Evolutionary conservation across 2,888 invertebrate species (phyloP), one percentile per base, ranked within the genome.

Genomic region (Acleris cristana): DNA sequence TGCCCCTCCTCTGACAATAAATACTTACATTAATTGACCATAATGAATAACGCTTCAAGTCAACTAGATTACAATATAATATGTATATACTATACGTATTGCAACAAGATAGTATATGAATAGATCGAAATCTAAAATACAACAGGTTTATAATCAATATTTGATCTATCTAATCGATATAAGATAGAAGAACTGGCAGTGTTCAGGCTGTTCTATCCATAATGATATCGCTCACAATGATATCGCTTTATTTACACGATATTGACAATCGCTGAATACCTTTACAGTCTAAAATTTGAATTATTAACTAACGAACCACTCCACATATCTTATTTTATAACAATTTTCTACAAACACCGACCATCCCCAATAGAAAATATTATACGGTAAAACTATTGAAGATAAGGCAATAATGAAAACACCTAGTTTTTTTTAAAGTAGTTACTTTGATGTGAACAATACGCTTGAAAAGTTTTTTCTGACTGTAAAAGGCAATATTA

Each of bases 161-260:
- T 54, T 69, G 53, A 57, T 57, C 65, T 63, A 63, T 54, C 49
- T 64, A 69, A 14, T 49, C 34, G 64, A 59, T 52, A 51, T 45
- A n/a, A 64, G 23, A 72, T 75, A 79, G 76, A 76, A 83, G 77
- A 82, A 83, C 79, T 86, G 89, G 89, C 88, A 89, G 88, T 89
- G 88, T 73, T 78, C 72, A 75, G 74, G 84, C 84, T 82, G 79
- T 78, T 75, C 70, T 73, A 76, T 76, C 74, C 78, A 63, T 19
- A 45, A 61, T 52, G 45, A 19, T 45, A 21, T 45, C 30, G 40
- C 18, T 62, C 53, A 63, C 23, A 45, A 61, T 52, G 45, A 19
- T 45, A 21, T 45, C 44, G 40, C 18, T 62, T 40, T 60, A 70
- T 64, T 64, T 51, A 53, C 53, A 66, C 23, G 51, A 61, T 51